Conservation (phyloP, 35 echinoderm and acorn worm genomes). For the Patiria miniata region DNA sequence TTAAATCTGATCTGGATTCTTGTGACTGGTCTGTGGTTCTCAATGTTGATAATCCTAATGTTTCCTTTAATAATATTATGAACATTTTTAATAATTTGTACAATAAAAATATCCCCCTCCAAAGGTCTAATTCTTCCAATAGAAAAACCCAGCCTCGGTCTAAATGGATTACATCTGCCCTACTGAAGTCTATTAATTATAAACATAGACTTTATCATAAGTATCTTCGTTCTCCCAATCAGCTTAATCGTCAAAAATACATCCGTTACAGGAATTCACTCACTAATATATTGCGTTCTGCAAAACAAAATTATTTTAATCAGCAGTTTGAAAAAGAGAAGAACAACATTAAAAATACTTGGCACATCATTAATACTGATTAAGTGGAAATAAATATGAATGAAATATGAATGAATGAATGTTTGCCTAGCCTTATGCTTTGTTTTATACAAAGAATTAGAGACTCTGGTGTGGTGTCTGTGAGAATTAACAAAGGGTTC, state of each 20-base stretch:
- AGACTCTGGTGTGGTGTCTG: too few species aligned
- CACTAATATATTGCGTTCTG: not conserved
- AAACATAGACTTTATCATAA: not conserved
- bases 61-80: not conserved
- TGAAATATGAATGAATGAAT: too few species aligned
- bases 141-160: not conserved
- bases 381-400: too few species aligned
- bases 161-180: not conserved
- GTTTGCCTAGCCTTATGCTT: too few species aligned
- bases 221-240: too few species aligned
- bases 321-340: too few species aligned
- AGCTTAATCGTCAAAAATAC: not conserved
- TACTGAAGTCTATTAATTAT: not conserved
- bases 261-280: not conserved
- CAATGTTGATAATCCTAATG: not conserved
- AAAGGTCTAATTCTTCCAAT: too few species aligned
- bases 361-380: not conserved
- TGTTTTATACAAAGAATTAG: too few species aligned
- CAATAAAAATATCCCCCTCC: not conserved
- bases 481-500: too few species aligned
- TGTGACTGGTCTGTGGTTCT: not conserved
- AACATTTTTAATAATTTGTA: not conserved
- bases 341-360: not conserved
- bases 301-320: not conserved
- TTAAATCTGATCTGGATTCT: too few species aligned